Evolutionary conservation across 1,140 invertebrate species (phyloP), one percentile per base, ranked within the genome.

Genomic region (Phocides pigmalion): DNA sequence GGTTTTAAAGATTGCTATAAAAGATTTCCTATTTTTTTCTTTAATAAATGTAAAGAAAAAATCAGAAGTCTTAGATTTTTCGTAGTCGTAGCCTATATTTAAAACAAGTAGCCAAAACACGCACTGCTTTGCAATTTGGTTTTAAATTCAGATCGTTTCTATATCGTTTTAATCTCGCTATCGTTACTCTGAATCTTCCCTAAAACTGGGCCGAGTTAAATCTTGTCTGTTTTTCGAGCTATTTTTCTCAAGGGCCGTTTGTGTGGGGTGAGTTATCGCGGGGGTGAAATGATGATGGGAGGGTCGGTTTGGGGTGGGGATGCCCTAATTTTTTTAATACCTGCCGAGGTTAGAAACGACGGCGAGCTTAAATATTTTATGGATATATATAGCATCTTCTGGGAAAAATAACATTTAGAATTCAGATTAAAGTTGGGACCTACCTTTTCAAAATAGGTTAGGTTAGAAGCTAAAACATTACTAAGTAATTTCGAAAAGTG

Each of bases 201-300:
- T 54, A 64, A 74, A 84, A 79, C 64, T 73, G 72, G 74, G 70
- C 35, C 72, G 71, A 72, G 64, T 83, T 87, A 82, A 87, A 85
- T 85, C 83, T 89, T 87, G 72, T 80, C 79, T 82, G 82, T 85
- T 87, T 88, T 87, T 76, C 84, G 79, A 85, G 83, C 84, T 84
- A 90, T 90, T 89, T 90, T 90, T 89, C 86, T 90, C 88, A 90
- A 90, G 82, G 86, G 88, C 73, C 82, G 70, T 67, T 72, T 73
- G 74, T 78, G 76, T 70, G 66, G 79, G 85, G 75, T 79, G 82
- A 81, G 70, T 86, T 86, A 84, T 82, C 74, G 76, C 53, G 51
- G 73, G 72, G 75, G 70, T 70, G 70, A 42, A 70, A 65, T 66
- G 59, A 58, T 66, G 50, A 15, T 44, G 53, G 62, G 46, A 62